Base-by-base conservation (phyloP, 2,113 vertebrate genomes). In the Suricata suricatta region DNA sequence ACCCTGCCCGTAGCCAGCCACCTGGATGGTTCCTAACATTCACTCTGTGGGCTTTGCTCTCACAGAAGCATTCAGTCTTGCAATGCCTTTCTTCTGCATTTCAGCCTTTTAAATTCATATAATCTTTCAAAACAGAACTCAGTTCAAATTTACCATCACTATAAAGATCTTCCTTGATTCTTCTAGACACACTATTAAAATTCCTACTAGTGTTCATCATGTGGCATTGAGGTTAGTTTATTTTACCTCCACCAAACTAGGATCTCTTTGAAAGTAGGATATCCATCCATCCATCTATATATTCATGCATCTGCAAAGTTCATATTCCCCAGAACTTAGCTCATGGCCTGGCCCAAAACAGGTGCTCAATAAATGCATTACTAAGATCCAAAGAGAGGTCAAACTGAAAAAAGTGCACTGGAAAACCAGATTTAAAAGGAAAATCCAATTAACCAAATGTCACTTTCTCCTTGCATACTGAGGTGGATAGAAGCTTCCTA, bases 381-480 rank as follows among this genome's bases (percentile, higher is more conserved):
- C n/a, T 82, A 88, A 92, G 41, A 89, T 15, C 63, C 31, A 57
- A 52, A 81, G 66, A 81, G 21, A 82, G 11, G 80, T 64, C 63
- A 84, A 92, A 82, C 35, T 54, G 76, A 35, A 88, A 95, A 92
- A 35, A 63, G 54, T 25, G 64, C 44, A 60, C 35, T 82, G 74
- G 68, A 93, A 97, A 97, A 95, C 82, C 19, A 68, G 16, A 95
- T 72, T 93, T 71, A 92, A 91, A 90, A 81, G 79, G 33, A 93
- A 91, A 98, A 95, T 27, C 27, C 69, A 96, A 68, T 44, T 79
- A 88, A 80, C 11, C n/a, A 84, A 95, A 77, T 82, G 91, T 25
- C 31, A 47, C 15, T 77, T 50, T 90, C 31, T 63, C 52, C n/a
- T 57, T 52, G 79, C 76, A 86, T 57, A 86, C 38, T 66, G 44